Base-by-base conservation (phyloP, 2,113 vertebrate genomes). In the Xiphias gladius region DNA sequence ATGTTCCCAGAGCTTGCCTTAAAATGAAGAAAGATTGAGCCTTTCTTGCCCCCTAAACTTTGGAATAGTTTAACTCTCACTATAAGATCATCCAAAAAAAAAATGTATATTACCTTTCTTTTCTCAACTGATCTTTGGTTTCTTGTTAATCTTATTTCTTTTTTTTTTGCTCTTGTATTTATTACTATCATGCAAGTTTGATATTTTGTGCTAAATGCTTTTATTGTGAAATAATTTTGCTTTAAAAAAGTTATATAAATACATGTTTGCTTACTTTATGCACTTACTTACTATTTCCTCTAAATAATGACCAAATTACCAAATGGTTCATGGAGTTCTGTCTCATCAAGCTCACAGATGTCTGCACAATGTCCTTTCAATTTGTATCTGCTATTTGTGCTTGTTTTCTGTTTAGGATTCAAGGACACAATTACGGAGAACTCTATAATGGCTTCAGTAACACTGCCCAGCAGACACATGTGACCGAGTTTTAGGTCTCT, bases 401-500 rank as follows among this genome's bases (percentile, higher is more conserved):
- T 73, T 57, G 9, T 20, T 55, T 57, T 72, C 10, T 52, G 41
- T 24, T 78, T 22, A 58, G 61, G 28, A 64, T 52, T 61, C 16
- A 52, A 24, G 59, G 22, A 75, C 20, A 37, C 7, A 37, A 39
- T 67, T 41, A 59, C 48, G 50, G 19, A 43, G 8, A 28, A 17
- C 43, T 77, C 35, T 30, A 57, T 59, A 76, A 67, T 32, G 62
- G 30, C 46, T 74, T 37, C 35, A 61, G 37, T 52, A 70, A 48
- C 48, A 17, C 41, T 17, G 50, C 26, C 30, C 26, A 20, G 41
- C 55, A 54, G 55, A 74, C 41, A 68, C 70, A 83, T 46, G 57
- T 41, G 66, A 65, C 67, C 1, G 43, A 73, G 24, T 80, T 63
- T 8, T 4, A 73, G 66, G 75, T 83, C 91, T 91, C 88, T 35